Percentiles rank a stretch among this genome's conserved stretches.
Conservation (phyloP, 2,797 vertebrate genomes). For the Typhlichthys subterraneus region DNA sequence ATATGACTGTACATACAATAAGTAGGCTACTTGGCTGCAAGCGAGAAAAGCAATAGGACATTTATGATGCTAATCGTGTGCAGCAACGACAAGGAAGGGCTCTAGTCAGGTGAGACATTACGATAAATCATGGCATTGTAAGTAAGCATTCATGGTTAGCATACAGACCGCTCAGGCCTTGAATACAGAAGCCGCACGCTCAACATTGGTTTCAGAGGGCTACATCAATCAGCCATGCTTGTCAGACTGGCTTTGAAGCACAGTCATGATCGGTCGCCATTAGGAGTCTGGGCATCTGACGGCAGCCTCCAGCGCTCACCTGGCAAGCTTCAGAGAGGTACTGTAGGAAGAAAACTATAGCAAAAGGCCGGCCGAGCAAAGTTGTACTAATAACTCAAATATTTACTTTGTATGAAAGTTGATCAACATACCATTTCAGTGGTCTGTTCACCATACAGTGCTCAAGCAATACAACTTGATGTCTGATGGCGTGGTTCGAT, state of each 20-base stretch:
- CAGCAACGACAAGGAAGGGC: constrained; percentile 17
- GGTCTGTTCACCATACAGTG: too few relatives aligned
- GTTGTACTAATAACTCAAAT: background rate
- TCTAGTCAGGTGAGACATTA: constrained; percentile 14
- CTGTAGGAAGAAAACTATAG: too few relatives aligned
- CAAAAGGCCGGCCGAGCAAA: background rate
- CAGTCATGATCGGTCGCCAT: background rate
- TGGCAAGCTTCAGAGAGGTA: background rate
- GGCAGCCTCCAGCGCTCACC: constrained; percentile 2
- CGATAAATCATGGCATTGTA: constrained; percentile 34
- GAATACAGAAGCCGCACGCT: constrained; percentile 38
- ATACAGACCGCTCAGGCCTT: constrained; percentile 38
- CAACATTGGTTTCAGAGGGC: constrained; percentile 23
- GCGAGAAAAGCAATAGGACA: background rate
- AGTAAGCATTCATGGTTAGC: constrained; percentile 3
- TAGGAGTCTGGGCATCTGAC: constrained; percentile 2
- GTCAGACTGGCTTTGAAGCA: constrained; percentile 22
- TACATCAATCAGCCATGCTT: constrained; percentile 39
- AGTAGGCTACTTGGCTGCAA: background rate
- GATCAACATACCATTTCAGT: too few relatives aligned
- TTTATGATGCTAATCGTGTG: constrained; percentile 2
- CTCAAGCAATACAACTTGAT: too few relatives aligned
- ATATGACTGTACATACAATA: background rate
- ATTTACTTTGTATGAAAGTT: background rate
- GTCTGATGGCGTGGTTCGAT: too few relatives aligned